These are phyloP conservation scores for Capitella teleta DNA, from an alignment of 1,140 invertebrate species.

Conservation along the genomic window DNA sequence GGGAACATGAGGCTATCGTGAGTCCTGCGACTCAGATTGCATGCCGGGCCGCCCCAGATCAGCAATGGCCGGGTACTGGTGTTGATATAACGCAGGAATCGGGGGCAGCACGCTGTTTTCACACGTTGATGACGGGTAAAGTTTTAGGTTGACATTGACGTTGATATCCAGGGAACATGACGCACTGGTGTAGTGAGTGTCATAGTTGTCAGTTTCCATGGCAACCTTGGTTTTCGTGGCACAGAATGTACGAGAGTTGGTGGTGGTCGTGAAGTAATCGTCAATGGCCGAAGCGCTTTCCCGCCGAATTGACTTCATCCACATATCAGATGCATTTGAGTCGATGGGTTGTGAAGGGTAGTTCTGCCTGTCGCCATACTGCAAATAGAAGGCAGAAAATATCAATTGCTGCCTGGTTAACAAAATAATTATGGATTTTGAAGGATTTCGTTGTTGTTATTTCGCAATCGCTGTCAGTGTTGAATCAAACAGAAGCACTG, in stretches of 20 bases:
- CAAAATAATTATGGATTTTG: too few species aligned
- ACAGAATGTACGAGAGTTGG: background rate
- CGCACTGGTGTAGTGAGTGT: background rate
- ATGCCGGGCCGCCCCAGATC: background rate
- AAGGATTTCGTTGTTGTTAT: too few species aligned
- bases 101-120: background rate
- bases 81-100: background rate
- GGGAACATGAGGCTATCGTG: background rate
- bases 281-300: slow-evolving; percentile 54
- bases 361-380: too few species aligned
- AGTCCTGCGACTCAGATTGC: background rate
- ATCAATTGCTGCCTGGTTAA: too few species aligned
- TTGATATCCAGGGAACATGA: background rate
- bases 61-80: background rate
- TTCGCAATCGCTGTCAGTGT: too few species aligned
- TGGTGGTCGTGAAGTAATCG: slow-evolving; percentile 50
- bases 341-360: too few species aligned
- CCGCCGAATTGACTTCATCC: too few species aligned
- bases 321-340: too few species aligned
- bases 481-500: too few species aligned
- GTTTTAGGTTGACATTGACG: background rate
- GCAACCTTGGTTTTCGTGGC: background rate
- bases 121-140: background rate
- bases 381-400: too few species aligned
- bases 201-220: background rate